Evolutionary conservation across 2,797 vertebrate genomes (phyloP).

Genomic region (Catharus ustulatus): DNA sequence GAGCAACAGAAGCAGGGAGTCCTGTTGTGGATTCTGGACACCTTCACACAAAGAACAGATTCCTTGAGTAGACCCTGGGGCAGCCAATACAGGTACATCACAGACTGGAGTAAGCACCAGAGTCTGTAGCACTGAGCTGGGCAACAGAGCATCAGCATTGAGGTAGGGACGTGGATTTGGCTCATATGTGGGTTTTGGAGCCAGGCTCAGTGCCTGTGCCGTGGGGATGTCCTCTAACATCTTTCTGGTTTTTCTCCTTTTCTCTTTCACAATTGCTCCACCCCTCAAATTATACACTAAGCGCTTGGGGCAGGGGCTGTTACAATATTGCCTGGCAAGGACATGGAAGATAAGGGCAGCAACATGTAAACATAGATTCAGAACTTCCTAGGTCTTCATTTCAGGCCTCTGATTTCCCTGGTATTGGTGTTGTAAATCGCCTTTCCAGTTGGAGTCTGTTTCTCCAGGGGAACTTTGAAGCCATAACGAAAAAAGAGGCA

Average conservation of each 20-base stretch:
- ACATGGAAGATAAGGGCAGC: not conserved
- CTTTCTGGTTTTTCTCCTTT: not conserved
- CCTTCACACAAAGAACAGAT: not conserved
- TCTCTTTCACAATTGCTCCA: not conserved
- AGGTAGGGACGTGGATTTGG: not conserved
- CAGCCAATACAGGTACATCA: not conserved
- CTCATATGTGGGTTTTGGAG: not conserved
- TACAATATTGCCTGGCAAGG: not conserved
- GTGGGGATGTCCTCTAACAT: not conserved
- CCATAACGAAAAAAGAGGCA: not conserved
- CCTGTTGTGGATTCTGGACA: not conserved
- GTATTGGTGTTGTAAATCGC: not conserved
- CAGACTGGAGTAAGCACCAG: not conserved
- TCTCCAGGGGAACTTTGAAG: not conserved
- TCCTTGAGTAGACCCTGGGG: not conserved
- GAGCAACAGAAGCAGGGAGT: not conserved
- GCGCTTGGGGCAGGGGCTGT: not conserved
- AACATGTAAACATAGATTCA: not conserved
- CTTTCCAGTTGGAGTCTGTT: not conserved
- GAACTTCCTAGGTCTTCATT: not conserved
- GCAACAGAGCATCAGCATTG: accelerated
- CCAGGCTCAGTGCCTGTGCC: not conserved
- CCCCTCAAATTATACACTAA: not conserved
- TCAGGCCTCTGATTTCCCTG: not conserved
- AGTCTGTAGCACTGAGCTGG: not conserved